Base-by-base conservation (phyloP, 1,140 invertebrate genomes). In the Ganaspis sp. region DNA sequence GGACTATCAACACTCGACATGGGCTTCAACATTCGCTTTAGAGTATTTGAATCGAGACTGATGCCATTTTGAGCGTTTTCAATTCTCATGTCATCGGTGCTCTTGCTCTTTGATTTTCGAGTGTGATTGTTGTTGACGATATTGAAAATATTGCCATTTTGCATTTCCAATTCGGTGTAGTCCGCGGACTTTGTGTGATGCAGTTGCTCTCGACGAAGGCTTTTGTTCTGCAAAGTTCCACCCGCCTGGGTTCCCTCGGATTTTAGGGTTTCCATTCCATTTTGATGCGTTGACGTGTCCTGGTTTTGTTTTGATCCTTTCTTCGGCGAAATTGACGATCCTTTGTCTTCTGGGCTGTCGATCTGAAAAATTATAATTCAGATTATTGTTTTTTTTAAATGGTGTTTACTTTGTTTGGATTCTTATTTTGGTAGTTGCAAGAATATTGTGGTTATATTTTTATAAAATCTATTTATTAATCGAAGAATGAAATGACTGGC, bases 11-110 rank as follows among this genome's bases (percentile, higher is more conserved):
- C 94, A 82, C 95, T 96, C 23, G 96, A 95, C 93, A 99, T 96
- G 23, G 97, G 97, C 84, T 98, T 98, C 78, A 99, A 91, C 96
- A 99, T 98, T 58, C 96, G 93, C 87, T 98, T 98, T 79, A 99
- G 91, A 1, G 97, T 98, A 88, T 96, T 96, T 80, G 96, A 96
- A 90, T 97, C 96, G 85, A 93, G 81, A 84, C 89, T 92, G 76
- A 93, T 88, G 76, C 90, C 89, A 81, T 92, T 92, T 77, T 93
- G 90, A 80, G 92, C 93, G 87, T 94, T 94, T 37, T 90, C 90
- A 75, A 92, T 92, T 38, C 92, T 91, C 94, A 97, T 96, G 85
- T 98, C 96, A 89, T 97, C 96, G 23, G 96, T 97, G 90, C 96
- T 97, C 90, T 97, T 97, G 78, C 95, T 96, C 86, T 96, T 96